Percentiles rank a stretch among this genome's conserved stretches.
phyloP scores from a whole-genome alignment of 2,113 vertebrate species.

The Lagopus muta region DNA sequence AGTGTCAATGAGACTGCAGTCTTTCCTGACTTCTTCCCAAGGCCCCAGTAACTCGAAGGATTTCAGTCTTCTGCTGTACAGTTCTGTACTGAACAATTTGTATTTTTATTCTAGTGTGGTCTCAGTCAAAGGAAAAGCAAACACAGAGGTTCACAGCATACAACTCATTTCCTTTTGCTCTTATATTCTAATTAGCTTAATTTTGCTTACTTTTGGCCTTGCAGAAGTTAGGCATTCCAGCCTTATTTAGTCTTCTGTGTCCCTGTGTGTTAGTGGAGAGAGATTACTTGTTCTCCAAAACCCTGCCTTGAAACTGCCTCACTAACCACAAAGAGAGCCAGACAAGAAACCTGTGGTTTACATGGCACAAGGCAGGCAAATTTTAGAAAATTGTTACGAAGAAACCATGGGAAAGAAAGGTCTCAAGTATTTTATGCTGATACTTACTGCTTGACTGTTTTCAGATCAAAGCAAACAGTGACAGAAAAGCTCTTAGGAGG shows the following conservation, averaged over 20 bases:
- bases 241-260: not conserved
- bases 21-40: not conserved
- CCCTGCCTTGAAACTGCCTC: not conserved
- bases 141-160: not conserved
- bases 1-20: accelerated
- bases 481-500: not conserved
- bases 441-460: not conserved
- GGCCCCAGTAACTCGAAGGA: not conserved
- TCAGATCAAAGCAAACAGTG: conserved; percentile 5
- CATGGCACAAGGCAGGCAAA: not conserved
- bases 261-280: not conserved
- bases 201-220: not conserved
- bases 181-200: not conserved
- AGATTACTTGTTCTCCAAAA: not conserved
- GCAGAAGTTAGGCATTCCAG: not conserved
- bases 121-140: not conserved
- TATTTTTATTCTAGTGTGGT: not conserved
- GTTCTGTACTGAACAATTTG: not conserved
- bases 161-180: not conserved
- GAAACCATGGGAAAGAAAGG: not conserved
- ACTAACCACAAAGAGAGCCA: not conserved
- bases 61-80: not conserved
- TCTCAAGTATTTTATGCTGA: not conserved
- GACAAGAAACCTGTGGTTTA: not conserved
- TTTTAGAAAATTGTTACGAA: not conserved